Evolutionary conservation across 2,888 invertebrate species (phyloP).

Genomic region (Masnerella sp.): DNA sequence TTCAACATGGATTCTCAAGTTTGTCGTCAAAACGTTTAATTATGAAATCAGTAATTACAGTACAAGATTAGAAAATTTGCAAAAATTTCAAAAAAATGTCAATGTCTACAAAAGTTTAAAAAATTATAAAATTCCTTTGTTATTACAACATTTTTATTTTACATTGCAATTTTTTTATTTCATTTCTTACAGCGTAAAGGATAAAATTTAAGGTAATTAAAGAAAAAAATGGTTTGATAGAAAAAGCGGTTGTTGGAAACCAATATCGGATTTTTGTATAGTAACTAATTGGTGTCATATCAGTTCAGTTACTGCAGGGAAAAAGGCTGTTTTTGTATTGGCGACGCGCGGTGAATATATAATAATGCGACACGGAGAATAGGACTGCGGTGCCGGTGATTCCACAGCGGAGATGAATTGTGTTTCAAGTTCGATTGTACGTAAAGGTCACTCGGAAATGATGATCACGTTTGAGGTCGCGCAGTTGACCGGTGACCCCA

Average conservation of each 20-base stretch:
- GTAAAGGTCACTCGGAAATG: constrained; percentile 40
- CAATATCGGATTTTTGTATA: neutral
- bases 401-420: constrained; percentile 29
- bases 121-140: no score
- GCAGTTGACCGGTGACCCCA: constrained; percentile 17
- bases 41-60: no score
- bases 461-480: constrained; percentile 36
- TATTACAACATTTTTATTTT: no score
- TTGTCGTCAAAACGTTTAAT: no score
- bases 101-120: no score
- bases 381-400: constrained; percentile 3
- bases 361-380: constrained; percentile 6
- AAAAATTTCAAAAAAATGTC: no score
- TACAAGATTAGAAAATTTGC: no score
- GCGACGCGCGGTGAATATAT: constrained; percentile 20
- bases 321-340: constrained; percentile 1
- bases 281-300: constrained; percentile 3
- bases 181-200: no score
- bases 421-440: constrained; percentile 40
- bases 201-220: no score
- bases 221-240: no score
- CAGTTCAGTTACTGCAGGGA: neutral
- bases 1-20: no score
- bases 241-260: neutral
- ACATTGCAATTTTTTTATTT: no score